A percentile compares a stretch with the other conserved stretches of the same genome.
These are phyloP conservation scores for Trachops cirrhosus DNA, from an alignment of 2,797 vertebrate species.

Conservation along the genomic window DNA sequence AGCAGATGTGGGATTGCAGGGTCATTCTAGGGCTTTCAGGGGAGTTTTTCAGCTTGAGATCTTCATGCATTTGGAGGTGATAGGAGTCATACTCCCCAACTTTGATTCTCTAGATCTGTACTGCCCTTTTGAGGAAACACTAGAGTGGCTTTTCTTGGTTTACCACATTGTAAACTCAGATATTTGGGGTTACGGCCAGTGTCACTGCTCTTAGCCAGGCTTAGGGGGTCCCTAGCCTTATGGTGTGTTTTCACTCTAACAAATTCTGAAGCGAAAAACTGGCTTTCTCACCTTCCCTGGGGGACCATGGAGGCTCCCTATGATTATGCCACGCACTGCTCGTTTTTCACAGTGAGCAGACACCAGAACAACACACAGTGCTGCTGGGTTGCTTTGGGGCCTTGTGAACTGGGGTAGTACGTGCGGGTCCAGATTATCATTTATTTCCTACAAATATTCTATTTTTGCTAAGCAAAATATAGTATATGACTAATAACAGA, in stretches of 20 bases:
- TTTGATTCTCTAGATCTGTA: neutral
- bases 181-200: constrained; percentile 1
- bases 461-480: constrained; percentile 34
- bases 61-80: neutral
- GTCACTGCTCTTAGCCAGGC: constrained; percentile 36
- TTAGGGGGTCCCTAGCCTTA: constrained; percentile 21
- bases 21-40: neutral
- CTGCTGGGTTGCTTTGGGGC: neutral
- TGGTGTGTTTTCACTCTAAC: constrained; percentile 39
- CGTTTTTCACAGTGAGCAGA: constrained; percentile 24
- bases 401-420: neutral
- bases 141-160: constrained; percentile 2
- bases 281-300: constrained; percentile 36
- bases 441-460: neutral
- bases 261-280: constrained; percentile 33
- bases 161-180: neutral
- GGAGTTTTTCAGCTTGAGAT: neutral
- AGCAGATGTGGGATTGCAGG: neutral
- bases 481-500: neutral
- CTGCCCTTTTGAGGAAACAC: constrained; percentile 22
- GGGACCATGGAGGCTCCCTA: neutral
- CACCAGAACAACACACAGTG: neutral
- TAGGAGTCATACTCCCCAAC: neutral
- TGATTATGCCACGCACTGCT: constrained; percentile 30
- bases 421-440: neutral